Percentiles rank a stretch among this genome's conserved stretches.
Conservation (phyloP, 2,888 invertebrate species). For the Zonitis immaculata region DNA sequence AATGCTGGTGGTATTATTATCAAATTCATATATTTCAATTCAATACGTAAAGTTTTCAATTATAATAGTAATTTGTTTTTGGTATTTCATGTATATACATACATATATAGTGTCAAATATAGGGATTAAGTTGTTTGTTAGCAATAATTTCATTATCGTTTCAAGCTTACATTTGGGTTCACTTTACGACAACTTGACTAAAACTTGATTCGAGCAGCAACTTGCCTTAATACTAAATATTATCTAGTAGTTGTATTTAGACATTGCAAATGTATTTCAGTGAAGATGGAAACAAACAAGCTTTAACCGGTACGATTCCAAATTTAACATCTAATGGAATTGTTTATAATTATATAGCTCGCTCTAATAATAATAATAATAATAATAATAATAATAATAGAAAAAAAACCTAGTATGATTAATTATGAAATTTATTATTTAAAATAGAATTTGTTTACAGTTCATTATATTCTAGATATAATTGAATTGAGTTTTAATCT, state of each 20-base stretch:
- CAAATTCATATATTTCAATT: too few relatives aligned
- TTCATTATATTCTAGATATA: not conserved
- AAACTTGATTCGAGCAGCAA: slow-evolving; percentile 4
- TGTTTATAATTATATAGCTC: not conserved
- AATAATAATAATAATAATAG: too few relatives aligned
- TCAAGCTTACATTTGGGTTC: slow-evolving; percentile 4
- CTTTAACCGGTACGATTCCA: not conserved
- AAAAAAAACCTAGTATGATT: too few relatives aligned
- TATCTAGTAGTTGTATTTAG: not conserved
- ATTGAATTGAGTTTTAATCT: not conserved
- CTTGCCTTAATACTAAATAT: slow-evolving; percentile 3
- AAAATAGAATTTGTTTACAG: not conserved
- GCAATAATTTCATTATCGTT: slow-evolving; percentile 7
- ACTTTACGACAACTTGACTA: slow-evolving; percentile 6
- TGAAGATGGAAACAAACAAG: not conserved
- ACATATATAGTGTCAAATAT: not conserved
- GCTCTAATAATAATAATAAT: too few relatives aligned
- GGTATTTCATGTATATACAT: too few relatives aligned
- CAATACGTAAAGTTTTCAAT: too few relatives aligned
- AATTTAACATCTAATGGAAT: not conserved
- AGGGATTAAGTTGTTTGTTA: slow-evolving; percentile 4
- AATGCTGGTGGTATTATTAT: too few relatives aligned
- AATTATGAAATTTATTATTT: too few relatives aligned
- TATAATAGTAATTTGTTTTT: too few relatives aligned
- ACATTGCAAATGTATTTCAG: not conserved